phyloP scores from a whole-genome alignment of 2,797 vertebrate species.

The Alfaro cultratus region DNA sequence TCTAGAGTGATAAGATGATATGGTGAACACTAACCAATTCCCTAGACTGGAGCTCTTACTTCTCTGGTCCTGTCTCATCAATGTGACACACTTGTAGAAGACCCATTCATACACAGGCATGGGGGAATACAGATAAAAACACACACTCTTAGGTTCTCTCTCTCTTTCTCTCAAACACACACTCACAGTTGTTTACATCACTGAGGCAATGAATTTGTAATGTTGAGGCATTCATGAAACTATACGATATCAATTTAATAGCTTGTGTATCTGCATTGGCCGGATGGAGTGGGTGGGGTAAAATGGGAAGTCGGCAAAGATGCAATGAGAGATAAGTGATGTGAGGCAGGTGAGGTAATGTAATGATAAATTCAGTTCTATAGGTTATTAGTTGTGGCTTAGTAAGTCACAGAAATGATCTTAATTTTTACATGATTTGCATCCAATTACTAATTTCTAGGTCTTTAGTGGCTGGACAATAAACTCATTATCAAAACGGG shows the following conservation, averaged over 20 bases:
- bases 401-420: constrained; percentile 39
- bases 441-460: constrained; percentile 52
- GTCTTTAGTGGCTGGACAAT: constrained; percentile 41
- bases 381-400: constrained; percentile 49
- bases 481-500: background rate
- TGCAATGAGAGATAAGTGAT: constrained; percentile 44
- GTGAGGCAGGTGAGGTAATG: constrained; percentile 33
- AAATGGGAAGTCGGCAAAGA: constrained; percentile 17
- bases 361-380: constrained; percentile 47
- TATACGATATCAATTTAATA: constrained; percentile 44
- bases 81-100: constrained; percentile 66
- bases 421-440: constrained; percentile 41
- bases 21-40: constrained; percentile 31
- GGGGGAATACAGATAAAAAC: constrained; percentile 28
- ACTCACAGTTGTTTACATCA: constrained; percentile 29
- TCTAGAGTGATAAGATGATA: constrained; percentile 39
- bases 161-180: constrained; percentile 21
- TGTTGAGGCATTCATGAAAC: constrained; percentile 42
- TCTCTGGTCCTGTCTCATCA: constrained; percentile 72
- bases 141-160: constrained; percentile 36
- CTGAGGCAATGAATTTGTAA: background rate
- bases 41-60: constrained; percentile 40
- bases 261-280: constrained; percentile 41
- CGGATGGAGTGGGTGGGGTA: constrained; percentile 11
- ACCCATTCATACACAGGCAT: constrained; percentile 30